These are phyloP conservation scores for Brevimyrus niger DNA, from an alignment of 2,113 vertebrate genomes.

Conservation along the genomic window DNA sequence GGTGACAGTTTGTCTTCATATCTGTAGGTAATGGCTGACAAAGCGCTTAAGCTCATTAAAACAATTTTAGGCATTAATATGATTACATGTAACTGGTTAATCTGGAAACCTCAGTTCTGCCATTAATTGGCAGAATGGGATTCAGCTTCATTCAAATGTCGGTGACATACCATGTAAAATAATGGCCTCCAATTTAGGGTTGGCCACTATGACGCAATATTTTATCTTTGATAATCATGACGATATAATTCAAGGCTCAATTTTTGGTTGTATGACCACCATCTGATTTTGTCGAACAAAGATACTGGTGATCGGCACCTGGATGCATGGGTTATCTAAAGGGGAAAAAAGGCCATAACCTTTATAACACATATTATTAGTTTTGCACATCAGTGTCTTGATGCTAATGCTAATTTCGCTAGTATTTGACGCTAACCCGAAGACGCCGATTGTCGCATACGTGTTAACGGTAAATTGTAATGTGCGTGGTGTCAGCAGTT, in stretches of 20 bases:
- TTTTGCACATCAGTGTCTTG: not conserved
- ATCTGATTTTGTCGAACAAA: not conserved
- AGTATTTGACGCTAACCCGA: not conserved
- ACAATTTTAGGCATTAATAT: not conserved
- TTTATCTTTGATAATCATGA: not conserved
- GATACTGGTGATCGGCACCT: not conserved
- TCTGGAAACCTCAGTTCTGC: not conserved
- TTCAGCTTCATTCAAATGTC: not conserved
- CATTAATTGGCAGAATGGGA: not conserved
- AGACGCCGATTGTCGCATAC: not conserved
- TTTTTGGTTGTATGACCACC: not conserved
- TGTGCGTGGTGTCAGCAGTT: not conserved
- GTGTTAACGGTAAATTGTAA: not conserved
- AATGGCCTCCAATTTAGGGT: not conserved
- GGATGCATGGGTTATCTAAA: not conserved
- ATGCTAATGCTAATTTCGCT: not conserved
- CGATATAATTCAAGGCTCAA: not conserved
- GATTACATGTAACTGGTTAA: not conserved
- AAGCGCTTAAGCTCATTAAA: not conserved
- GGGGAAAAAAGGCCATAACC: not conserved
- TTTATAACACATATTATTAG: not conserved
- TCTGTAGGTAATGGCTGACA: not conserved
- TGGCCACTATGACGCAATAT: not conserved
- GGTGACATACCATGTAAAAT: not conserved
- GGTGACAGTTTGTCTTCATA: not conserved